Percentiles rank a stretch among this genome's conserved stretches.
Conservation (phyloP, 2,888 invertebrate species). For the Ectemnius lituratus region DNA sequence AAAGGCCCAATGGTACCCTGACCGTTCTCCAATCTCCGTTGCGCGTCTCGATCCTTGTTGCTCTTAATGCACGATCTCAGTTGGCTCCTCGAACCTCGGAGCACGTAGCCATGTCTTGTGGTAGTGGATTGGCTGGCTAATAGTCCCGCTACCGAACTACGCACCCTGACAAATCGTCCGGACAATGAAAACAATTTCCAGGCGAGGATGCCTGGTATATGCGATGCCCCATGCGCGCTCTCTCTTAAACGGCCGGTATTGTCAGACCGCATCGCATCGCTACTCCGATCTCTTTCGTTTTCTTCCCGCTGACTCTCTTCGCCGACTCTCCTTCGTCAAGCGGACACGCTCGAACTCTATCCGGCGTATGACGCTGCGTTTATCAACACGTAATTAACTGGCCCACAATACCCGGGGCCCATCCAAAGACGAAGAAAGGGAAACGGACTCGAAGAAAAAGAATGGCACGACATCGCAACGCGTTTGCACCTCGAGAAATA, state of each 20-base stretch:
- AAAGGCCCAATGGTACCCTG: background rate
- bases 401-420: constrained; percentile 71
- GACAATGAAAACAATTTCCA: constrained; percentile 76
- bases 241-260: constrained; percentile 72
- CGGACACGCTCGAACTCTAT: constrained; percentile 50
- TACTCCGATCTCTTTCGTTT: constrained; percentile 8
- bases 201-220: constrained; percentile 47
- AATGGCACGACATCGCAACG: constrained; percentile 3
- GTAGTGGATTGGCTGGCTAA: constrained; percentile 55
- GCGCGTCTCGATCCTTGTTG: background rate
- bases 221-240: constrained; percentile 41
- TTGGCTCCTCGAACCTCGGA: background rate
- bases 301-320: constrained; percentile 36
- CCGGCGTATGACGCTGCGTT: constrained; percentile 74
- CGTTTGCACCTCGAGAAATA: constrained; percentile 55
- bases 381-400: constrained; percentile 76
- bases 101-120: background rate
- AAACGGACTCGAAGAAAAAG: constrained; percentile 45
- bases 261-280: constrained; percentile 46
- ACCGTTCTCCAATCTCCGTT: background rate
- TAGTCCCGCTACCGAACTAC: constrained; percentile 75
- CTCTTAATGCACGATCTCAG: background rate
- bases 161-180: constrained; percentile 75
- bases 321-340: constrained; percentile 11
- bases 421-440: constrained; percentile 46